These are phyloP conservation scores for Platysternon megacephalum DNA, from an alignment of 2,113 vertebrate species.

Conservation along the genomic window DNA sequence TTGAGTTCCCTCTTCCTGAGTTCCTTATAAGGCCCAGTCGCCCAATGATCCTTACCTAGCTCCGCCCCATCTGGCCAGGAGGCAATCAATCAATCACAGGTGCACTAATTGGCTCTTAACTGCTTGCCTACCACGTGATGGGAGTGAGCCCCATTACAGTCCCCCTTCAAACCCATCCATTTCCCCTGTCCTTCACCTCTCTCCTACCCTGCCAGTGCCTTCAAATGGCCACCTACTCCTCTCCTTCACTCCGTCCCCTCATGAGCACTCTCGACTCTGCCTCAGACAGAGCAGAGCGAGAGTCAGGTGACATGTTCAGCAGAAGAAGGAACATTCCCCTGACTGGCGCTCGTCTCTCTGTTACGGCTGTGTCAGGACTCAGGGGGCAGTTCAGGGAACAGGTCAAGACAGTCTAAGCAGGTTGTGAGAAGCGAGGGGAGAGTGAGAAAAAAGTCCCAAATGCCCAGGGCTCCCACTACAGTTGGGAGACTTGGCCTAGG, in stretches of 20 bases:
- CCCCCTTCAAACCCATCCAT: neutral
- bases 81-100: too few relatives aligned
- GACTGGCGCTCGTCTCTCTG: neutral
- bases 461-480: neutral
- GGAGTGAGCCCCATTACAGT: too few relatives aligned
- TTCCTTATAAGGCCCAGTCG: too few relatives aligned
- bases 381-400: neutral
- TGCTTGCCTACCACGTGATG: too few relatives aligned
- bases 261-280: neutral
- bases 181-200: neutral
- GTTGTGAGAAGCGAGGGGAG: neutral
- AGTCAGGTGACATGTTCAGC: neutral
- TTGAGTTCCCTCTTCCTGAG: too few relatives aligned
- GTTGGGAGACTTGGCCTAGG: neutral
- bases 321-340: neutral
- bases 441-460: neutral
- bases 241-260: neutral
- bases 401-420: neutral
- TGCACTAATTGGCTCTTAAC: too few relatives aligned
- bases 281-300: neutral
- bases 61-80: too few relatives aligned
- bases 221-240: neutral
- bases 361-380: neutral
- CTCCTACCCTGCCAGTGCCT: neutral
- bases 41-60: too few relatives aligned